Evolutionary conservation across 2,888 invertebrate genomes (phyloP), one percentile per base, ranked within the genome.

Genomic region (Nomada fucata): DNA sequence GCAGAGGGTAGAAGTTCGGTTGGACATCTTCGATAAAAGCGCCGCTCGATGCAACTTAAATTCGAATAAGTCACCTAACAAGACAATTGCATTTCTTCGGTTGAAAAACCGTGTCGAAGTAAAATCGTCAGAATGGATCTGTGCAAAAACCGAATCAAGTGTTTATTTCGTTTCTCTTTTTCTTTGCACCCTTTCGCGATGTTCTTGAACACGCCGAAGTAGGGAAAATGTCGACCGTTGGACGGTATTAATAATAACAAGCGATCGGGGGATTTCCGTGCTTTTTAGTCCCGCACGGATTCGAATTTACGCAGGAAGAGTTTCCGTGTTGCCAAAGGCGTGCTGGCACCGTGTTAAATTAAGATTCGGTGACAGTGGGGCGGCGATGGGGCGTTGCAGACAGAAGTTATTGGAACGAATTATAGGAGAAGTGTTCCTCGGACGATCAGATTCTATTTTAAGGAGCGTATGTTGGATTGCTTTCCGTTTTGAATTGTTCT

Each of bases 181-280:
- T 36, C 36, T 36, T 36, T 36, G 36, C 36, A 36, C 5, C 36
- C 36, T 36, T 0, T 1, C 36, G 7, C 36, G 7, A 7, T 36
- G 36, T 7, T 74, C 20, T 26, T 18, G 18, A 59, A 57, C 9
- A 36, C 20, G 65, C 63, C 60, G 29, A 7, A 18, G 65, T 5
- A 50, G 10, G 29, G 42, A 52, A 23, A 60, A 36, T n/a, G 60
- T n/a, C 76, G 10, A 36, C 0, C 2, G 23, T 23, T 29, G 47
- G 47, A 44, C 11, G 73, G 29, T 70, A 71, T 75, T 75, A 82
- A 71, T 75, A 79, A 71, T 42, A 29, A 60, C 55, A 18, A 60
- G n/a, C 44, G 70, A 76, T 70, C 60, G 26, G 47, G 71, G 63
- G 67, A 68, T 68, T 64, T 52, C 26, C 68, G 65, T 57, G 79